Percentiles rank a stretch among this genome's conserved stretches.
These are phyloP conservation scores for Cuculus canorus DNA, from an alignment of 2,797 vertebrate species.

Conservation along the genomic window DNA sequence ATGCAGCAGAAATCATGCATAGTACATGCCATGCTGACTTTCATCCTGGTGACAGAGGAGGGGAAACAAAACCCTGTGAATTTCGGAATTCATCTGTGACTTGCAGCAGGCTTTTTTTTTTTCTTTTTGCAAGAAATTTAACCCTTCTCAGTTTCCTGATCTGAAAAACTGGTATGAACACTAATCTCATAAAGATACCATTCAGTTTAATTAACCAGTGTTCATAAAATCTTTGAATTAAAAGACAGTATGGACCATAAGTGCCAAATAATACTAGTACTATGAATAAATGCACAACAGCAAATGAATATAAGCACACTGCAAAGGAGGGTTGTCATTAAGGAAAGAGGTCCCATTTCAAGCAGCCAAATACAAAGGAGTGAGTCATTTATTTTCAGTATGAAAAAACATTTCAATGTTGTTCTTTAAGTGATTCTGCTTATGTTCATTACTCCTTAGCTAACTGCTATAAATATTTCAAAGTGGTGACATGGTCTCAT, in stretches of 20 bases:
- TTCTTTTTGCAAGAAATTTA: background rate
- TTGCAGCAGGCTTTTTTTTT: background rate
- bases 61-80: background rate
- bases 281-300: conserved; percentile 52
- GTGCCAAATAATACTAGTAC: conserved; percentile 48
- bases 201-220: conserved; percentile 12
- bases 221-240: conserved; percentile 31
- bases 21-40: background rate
- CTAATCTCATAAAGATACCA: background rate
- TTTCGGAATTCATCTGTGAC: background rate
- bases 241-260: background rate
- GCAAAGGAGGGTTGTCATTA: conserved; percentile 67
- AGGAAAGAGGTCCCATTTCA: conserved; percentile 67
- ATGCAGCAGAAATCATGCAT: background rate
- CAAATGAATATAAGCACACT: conserved; percentile 27
- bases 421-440: conserved; percentile 64
- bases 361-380: conserved; percentile 65
- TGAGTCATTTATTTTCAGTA: conserved; percentile 69
- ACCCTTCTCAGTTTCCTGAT: background rate
- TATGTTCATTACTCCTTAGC: conserved; percentile 58
- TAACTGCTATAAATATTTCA: conserved; percentile 54
- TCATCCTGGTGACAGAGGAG: background rate
- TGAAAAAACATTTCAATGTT: conserved; percentile 65
- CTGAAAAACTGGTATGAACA: background rate
- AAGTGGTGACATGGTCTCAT: conserved; percentile 13